Conservation (phyloP, 2,888 invertebrate genomes). For the Campaea margaritaria region DNA sequence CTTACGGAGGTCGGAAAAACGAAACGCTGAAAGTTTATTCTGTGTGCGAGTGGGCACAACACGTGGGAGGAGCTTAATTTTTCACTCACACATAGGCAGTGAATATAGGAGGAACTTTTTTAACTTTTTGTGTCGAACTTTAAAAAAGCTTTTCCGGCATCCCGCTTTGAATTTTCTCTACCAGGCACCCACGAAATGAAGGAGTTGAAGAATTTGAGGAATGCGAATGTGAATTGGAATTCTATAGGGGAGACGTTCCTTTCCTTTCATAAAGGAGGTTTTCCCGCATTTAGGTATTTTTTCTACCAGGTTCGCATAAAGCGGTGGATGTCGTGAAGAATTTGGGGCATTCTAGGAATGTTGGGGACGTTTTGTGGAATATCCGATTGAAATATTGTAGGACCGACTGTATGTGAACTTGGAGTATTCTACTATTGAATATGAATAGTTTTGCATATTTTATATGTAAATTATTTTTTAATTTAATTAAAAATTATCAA, state of each 20-base stretch:
- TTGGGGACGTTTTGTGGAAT: constrained; percentile 12
- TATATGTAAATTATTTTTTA: too few species aligned
- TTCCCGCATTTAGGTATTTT: constrained; percentile 84
- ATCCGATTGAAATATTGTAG: constrained; percentile 11
- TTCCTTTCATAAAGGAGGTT: constrained; percentile 75
- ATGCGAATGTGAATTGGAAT: constrained; percentile 48
- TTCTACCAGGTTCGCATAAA: constrained; percentile 69
- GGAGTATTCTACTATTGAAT: not conserved
- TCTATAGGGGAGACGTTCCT: constrained; percentile 45
- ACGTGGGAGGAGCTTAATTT: constrained; percentile 49
- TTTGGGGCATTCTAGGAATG: constrained; percentile 54
- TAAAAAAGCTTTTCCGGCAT: constrained; percentile 80
- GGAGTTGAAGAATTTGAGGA: constrained; percentile 65
- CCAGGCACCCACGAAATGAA: constrained; percentile 62
- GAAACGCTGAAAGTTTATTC: constrained; percentile 34
- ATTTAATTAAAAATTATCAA: too few species aligned
- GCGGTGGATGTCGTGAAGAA: constrained; percentile 51
- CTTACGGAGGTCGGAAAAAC: constrained; percentile 34
- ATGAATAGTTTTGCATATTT: not conserved
- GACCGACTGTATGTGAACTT: constrained; percentile 1
- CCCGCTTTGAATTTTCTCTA: constrained; percentile 80
- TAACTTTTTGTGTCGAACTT: constrained; percentile 66
- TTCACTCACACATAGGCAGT: constrained; percentile 42
- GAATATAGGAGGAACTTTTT: constrained; percentile 56
- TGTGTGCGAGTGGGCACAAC: constrained; percentile 41